Base-by-base conservation (phyloP, 2,113 vertebrate genomes). In the Dipodomys merriami region DNA sequence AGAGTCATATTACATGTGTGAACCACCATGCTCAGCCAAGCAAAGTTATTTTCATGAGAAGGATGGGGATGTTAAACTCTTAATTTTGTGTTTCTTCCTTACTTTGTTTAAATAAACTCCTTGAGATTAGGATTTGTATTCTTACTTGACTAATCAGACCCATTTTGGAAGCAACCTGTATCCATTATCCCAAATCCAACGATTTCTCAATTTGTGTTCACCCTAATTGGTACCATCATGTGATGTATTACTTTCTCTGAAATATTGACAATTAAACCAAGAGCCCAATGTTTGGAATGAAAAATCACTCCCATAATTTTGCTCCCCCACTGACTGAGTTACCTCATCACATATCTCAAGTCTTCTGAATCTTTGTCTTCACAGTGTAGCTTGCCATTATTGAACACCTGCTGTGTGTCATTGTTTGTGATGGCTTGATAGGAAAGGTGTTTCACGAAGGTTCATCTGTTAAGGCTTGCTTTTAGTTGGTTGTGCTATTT, bases 41-140 rank as follows among this genome's bases (percentile, higher is more conserved):
- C 8, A 90, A 84, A 94, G n/a, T 78, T 85, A 53, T 71, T 93
- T 62, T 77, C 62, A 88, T 82, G 53, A 74, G 7, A 13, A 19
- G 1, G 13, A 12, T 80, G 0, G 27, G 16, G 4, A 15, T 81
- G 12, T 73, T 72, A n/a, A 68, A 39, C 44, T 35, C 80, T 6
- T 35, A 80, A 74, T 20, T 20, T 4, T 89, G 23, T 86, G 8
- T 86, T 46, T 80, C 23, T 16, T 30, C 9, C 44, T 39, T 72
- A 49, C 39, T 86, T 82, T 68, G 53, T 62, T 6, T 88, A 77
- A 87, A 65, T 1, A 6, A 91, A 84, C 11, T 35, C 11, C 0
- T 27, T 25, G 86, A 30, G 68, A 6, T 33, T 12, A 86, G 67
- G 73, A 53, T 74, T 39, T 33, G 67, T 1, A 0, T 46, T 19